Evolutionary conservation across 1,140 invertebrate genomes (phyloP).

Genomic region (Brachystomella parvula): DNA sequence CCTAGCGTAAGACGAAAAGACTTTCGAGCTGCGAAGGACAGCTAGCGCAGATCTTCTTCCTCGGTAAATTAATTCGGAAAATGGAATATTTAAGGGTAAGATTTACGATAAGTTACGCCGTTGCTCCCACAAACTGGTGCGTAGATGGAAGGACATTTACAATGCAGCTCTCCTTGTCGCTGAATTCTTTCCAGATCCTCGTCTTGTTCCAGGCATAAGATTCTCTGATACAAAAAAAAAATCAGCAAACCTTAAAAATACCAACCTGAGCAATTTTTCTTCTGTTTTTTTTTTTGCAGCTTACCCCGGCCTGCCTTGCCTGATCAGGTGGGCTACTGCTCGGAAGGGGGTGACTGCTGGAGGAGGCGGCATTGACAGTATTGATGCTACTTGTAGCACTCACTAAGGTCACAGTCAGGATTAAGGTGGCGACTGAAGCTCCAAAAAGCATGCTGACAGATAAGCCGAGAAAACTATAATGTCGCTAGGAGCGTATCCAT

Average conservation of each 20-base stretch:
- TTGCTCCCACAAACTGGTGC: slow-evolving; percentile 27
- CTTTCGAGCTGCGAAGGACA: no score
- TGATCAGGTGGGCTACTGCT: no score
- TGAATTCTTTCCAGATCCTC: slow-evolving; percentile 17
- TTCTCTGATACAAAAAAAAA: slow-evolving; percentile 10
- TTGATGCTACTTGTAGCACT: slow-evolving; percentile 43
- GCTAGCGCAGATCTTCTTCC: no score
- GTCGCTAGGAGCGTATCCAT: no score
- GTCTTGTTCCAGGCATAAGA: slow-evolving; percentile 20
- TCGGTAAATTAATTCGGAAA: no score
- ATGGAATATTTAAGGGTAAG: no score
- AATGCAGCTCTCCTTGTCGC: slow-evolving; percentile 2
- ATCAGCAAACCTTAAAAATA: not conserved
- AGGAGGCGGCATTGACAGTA: not conserved
- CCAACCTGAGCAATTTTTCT: not conserved
- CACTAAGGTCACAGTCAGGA: slow-evolving; percentile 79
- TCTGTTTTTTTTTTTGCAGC: not conserved
- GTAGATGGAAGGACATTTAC: slow-evolving; percentile 24
- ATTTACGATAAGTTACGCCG: slow-evolving; percentile 17
- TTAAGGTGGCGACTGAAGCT: no score
- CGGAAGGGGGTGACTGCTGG: not conserved
- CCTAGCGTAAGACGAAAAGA: no score
- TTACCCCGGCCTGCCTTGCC: not conserved
- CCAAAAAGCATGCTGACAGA: no score
- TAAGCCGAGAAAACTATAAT: no score